These are phyloP conservation scores for Platichthys stellatus DNA, from an alignment of 2,113 vertebrate species.

Conservation along the genomic window DNA sequence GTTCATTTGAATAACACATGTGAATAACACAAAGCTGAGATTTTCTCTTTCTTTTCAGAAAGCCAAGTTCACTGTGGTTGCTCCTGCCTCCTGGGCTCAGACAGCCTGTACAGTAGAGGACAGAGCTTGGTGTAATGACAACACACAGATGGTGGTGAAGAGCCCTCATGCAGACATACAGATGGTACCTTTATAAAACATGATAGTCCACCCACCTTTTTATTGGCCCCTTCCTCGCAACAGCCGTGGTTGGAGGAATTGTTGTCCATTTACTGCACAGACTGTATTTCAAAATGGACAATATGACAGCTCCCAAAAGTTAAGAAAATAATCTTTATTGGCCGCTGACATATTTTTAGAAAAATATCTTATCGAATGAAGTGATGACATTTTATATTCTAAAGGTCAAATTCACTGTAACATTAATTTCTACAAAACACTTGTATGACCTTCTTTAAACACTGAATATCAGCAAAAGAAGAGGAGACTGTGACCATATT, in stretches of 20 bases:
- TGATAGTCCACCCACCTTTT: slow-evolving; percentile 24
- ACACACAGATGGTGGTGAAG: slow-evolving; percentile 61
- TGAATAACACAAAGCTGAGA: neutral
- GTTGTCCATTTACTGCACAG: neutral
- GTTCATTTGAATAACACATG: slow-evolving; percentile 7
- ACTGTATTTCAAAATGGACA: neutral
- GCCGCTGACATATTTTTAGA: no score
- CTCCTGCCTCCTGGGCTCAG: slow-evolving; percentile 37
- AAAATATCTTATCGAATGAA: no score
- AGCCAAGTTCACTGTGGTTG: neutral
- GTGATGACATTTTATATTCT: no score
- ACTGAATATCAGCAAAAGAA: neutral
- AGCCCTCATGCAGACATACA: slow-evolving; percentile 54
- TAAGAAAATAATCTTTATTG: no score
- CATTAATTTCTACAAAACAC: neutral
- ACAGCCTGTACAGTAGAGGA: slow-evolving; percentile 44
- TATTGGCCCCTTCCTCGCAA: neutral
- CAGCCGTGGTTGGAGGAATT: neutral
- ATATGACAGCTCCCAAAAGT: neutral
- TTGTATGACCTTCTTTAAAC: neutral
- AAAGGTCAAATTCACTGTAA: no score
- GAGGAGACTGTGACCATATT: neutral
- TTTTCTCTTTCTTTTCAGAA: slow-evolving; percentile 3
- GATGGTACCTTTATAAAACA: slow-evolving; percentile 63
- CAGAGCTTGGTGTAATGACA: slow-evolving; percentile 47